Base-by-base conservation (phyloP, 2,888 invertebrate species). In the Macrophya annulata region DNA sequence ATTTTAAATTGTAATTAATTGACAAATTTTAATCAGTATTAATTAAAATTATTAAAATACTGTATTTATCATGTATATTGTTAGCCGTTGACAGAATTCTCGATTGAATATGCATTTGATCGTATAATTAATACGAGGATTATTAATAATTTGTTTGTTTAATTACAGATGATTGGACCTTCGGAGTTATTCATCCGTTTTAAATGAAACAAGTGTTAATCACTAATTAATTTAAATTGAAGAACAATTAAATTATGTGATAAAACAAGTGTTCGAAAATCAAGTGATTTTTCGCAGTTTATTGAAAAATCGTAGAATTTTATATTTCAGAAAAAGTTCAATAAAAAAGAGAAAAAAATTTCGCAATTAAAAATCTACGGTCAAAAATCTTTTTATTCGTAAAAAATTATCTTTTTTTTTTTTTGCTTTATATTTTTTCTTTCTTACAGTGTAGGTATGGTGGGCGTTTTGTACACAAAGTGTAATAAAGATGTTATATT, bases 111-210 rank as follows among this genome's bases (percentile, higher is more conserved):
- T 21, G 6, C 31, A 55, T 31, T 77, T 17, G 2, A 55, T 77
- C 31, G 31, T 25, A 48, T 40, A n/a, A 59, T 43, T 43, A 59
- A 17, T 59, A 21, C 15, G 1, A n/a, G 9, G n/a, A 40, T 79
- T 21, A n/a, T 15, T 40, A 0, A 10, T 4, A n/a, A 15, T n/a
- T 10, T 74, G 0, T 77, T 55, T 77, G 8, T 62, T 43, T 25
- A 40, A 77, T 81, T 81, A 43, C 81, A 81, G 81, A 81, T 81
- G 43, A 62, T 62, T n/a, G 59, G 81, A 37, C 31, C 8, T 9
- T 43, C 59, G 59, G 25, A 43, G 21, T 62, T 40, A 12, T 55
- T 10, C 55, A 77, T 10, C n/a, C 17, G 31, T 55, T 77, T 1
- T n/a, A 21, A 77, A 55, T 55, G 31, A 77, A 55, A 77, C 5